Conservation (phyloP, 2,797 vertebrate species). For the Danio jaintianensis region DNA sequence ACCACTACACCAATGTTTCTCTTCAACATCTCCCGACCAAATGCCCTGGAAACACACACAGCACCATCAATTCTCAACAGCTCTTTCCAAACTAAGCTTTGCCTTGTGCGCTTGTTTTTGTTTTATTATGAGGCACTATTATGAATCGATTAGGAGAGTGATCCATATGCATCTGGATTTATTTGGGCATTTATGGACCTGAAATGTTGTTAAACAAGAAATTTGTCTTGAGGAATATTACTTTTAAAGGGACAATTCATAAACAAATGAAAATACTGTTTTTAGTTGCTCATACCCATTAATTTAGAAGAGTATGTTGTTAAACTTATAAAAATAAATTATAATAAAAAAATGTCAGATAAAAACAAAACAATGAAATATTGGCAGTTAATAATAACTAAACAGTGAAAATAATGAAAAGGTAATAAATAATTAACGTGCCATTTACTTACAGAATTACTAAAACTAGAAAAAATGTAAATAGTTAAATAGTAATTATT, state of each 20-base stretch:
- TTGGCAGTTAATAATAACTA: too few species aligned
- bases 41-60: conserved; percentile 73
- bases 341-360: too few species aligned
- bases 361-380: too few species aligned
- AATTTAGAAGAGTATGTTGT: neutral
- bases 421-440: too few species aligned
- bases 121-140: conserved; percentile 18
- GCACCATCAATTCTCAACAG: conserved; percentile 19
- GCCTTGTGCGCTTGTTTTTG: neutral
- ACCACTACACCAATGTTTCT: conserved; percentile 86
- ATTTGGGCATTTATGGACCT: neutral
- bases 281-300: neutral
- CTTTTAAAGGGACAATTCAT: neutral
- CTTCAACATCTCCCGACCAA: conserved; percentile 87
- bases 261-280: neutral
- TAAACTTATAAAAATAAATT: too few species aligned
- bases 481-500: too few species aligned
- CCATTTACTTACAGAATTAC: too few species aligned
- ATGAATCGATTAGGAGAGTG: conserved; percentile 1
- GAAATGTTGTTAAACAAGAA: neutral
- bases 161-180: neutral
- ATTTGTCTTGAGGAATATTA: neutral
- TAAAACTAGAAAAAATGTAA: too few species aligned
- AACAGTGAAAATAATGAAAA: too few species aligned
- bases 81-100: conserved; percentile 25